Base-by-base conservation (phyloP, 1,140 invertebrate species). In the Diorhabda carinulata region DNA sequence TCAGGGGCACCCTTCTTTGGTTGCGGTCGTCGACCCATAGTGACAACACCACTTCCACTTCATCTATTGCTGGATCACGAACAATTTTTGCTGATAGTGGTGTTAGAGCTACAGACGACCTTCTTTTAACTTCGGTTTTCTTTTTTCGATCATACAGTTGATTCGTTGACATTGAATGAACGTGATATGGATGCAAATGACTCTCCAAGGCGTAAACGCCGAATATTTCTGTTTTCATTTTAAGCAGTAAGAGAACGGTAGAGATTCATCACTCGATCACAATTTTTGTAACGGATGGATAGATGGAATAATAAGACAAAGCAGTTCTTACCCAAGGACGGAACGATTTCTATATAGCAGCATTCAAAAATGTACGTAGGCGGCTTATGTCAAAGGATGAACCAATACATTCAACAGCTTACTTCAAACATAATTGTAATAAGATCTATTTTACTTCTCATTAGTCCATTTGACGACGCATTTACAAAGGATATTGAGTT, bases 21-120 rank as follows among this genome's bases (percentile, higher is more conserved):
- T 63, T 44, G n/a, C 45, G 40, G 44, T 68, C 67, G 5, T 59
- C 25, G 25, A 68, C 64, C 67, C 60, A 63, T 64, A 68, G 3
- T 56, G 9, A 63, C 9, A 64, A 57, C 3, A 60, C 61, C 7
- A 1, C 59, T 68, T 68, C 60, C 43, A 68, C 47, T 47, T 64
- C 52, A 42, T 68, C 67, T 57, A 65, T 68, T 52, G 43, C 52
- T 42, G 25, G 9, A 68, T 68, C 58, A 60, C n/a, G 3, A 60
- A 60, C 58, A 60, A 60, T 3, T 60, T 60, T 60, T 6, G 3
- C 58, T 60, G n/a, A 40, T 6, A 60, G 2, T 60, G 25, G 40
- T 2, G 2, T 60, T 4, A 0, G 40, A 42, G 58, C 25, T 60
- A 40, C 5, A 57, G 1, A 57, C 3, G 3, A 4, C 56, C 56